Evolutionary conservation across 2,113 vertebrate genomes (phyloP), one percentile per base, ranked within the genome.

Genomic region (Perognathus longimembris): DNA sequence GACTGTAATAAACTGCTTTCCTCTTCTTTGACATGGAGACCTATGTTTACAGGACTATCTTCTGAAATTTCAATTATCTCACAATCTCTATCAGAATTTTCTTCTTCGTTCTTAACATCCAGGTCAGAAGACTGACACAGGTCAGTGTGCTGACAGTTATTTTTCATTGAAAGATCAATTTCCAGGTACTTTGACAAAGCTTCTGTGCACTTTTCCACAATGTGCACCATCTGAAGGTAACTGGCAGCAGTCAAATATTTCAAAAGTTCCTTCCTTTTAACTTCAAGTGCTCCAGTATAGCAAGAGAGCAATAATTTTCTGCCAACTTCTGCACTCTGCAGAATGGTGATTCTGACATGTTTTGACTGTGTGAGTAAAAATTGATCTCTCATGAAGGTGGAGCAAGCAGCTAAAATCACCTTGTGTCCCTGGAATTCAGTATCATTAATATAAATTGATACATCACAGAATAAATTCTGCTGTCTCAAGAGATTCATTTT

Each of bases 151-250:
- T 96, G 95, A 5, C 38, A 18, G 3, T 91, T 45, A 2, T 95
- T 97, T 96, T 98, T 98, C 97, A 98, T 91, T 54, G 97, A 93
- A 20, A 97, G 96, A 0, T 98, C 98, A 24, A 98, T 97, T 92
- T 98, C 98, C 80, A 98, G 61, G 92, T 98, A 98, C 24, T 97
- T 98, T 0, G 98, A 98, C 83, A 98, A 92, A 32, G 98, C 98
- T 89, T 98, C 98, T 0, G 98, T 98, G 75, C 98, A 98, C 80
- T 98, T 98, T 88, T 98, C 98, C 80, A 98, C 98, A 32, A 98
- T 98, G 91, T 98, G 98, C 73, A 98, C 98, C 98, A 98, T 98
- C 93, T 98, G 98, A 71, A 98, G 97, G 1, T 98, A 98, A 91
- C 98, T 98, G 0, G 98, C 98, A 0, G 98, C 98, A 0, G 98